A percentile compares a stretch with the other conserved stretches of the same genome.
Conservation (phyloP, 2,113 vertebrate genomes). For the Phyllostomus discolor region DNA sequence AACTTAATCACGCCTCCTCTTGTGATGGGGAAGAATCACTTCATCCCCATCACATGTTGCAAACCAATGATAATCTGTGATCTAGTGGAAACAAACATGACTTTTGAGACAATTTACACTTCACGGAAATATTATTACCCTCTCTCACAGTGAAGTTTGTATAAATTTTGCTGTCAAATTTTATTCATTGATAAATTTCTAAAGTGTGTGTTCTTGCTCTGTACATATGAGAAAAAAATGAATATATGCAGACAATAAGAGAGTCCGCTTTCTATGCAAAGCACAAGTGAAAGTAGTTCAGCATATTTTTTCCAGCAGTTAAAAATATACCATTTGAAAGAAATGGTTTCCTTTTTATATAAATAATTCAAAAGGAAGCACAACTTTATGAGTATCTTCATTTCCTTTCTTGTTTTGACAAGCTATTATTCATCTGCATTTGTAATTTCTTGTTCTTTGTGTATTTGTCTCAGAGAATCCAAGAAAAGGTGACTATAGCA, state of each 20-base stretch:
- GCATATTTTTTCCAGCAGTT: background rate
- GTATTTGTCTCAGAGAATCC: constrained; percentile 6
- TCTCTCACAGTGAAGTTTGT: background rate
- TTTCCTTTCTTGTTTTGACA: constrained; percentile 46
- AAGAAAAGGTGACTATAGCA: background rate
- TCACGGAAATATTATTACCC: background rate
- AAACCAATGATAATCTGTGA: background rate
- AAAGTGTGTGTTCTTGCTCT: background rate
- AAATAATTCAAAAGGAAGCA: constrained; percentile 59
- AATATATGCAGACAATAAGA: background rate
- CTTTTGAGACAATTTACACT: background rate
- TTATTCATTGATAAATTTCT: background rate
- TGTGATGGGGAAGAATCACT: background rate
- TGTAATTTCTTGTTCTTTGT: constrained; percentile 44
- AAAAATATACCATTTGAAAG: constrained; percentile 50
- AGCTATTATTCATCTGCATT: constrained; percentile 26
- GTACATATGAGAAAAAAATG: background rate
- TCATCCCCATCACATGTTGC: background rate
- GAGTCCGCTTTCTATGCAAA: background rate
- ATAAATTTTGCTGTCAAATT: background rate
- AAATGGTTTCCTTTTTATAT: constrained; percentile 26
- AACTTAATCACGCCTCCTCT: background rate
- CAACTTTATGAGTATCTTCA: constrained; percentile 52
- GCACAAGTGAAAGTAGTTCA: background rate
- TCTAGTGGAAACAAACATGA: background rate